Evolutionary conservation across 2,888 invertebrate species (phyloP).

Genomic region (Nomada goodeniana): DNA sequence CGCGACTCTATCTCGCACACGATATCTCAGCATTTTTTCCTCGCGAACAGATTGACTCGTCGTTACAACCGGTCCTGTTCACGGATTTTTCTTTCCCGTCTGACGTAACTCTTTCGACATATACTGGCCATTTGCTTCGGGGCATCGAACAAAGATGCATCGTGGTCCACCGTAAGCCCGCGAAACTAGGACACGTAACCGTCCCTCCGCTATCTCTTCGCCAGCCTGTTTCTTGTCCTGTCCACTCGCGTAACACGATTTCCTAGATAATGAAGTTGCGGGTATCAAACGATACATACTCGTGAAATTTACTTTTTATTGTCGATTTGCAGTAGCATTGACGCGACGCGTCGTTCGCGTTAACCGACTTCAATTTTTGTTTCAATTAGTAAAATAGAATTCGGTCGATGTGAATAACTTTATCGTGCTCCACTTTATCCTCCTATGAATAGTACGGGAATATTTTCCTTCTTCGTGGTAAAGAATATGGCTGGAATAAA

Average conservation of each 20-base stretch:
- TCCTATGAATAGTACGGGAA: not conserved
- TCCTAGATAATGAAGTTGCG: conserved; percentile 42
- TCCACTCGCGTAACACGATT: conserved; percentile 39
- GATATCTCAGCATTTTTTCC: conserved; percentile 52
- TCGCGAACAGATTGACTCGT: conserved; percentile 59
- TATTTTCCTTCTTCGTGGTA: not conserved
- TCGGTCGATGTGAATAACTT: too few species aligned
- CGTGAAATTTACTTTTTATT: conserved; percentile 11
- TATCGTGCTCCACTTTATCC: conserved; percentile 13
- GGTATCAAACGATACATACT: conserved; percentile 29
- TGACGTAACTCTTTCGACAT: conserved; percentile 68
- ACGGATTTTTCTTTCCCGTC: conserved; percentile 62
- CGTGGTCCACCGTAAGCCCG: conserved; percentile 58
- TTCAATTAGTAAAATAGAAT: not conserved
- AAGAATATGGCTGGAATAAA: not conserved
- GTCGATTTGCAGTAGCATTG: conserved; percentile 3
- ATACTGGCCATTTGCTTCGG: conserved; percentile 37
- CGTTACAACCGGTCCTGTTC: conserved; percentile 70
- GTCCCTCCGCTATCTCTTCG: conserved; percentile 25
- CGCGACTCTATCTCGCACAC: conserved; percentile 49
- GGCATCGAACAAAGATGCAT: conserved; percentile 68
- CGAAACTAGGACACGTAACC: conserved; percentile 71
- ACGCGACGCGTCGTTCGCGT: not conserved
- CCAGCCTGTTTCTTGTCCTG: conserved; percentile 36
- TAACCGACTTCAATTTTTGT: not conserved